Conservation (phyloP, 2,888 invertebrate species). For the Sphaerophoria rueppellii region DNA sequence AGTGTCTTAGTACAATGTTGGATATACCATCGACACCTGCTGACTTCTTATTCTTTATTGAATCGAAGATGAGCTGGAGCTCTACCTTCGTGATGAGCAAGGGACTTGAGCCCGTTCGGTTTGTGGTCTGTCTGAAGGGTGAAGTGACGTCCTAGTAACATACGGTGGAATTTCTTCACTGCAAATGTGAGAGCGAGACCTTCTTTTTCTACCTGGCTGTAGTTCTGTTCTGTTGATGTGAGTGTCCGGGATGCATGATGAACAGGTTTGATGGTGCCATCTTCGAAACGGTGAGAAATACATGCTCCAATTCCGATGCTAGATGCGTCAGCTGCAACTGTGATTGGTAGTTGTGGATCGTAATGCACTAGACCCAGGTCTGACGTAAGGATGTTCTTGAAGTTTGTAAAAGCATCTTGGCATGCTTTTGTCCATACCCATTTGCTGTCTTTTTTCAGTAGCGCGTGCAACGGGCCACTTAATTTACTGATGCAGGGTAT, state of each 20-base stretch:
- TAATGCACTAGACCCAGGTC: conserved; percentile 59
- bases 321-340: conserved; percentile 62
- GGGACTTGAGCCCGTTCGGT: too few relatives aligned
- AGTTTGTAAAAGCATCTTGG: conserved; percentile 2
- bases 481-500: conserved; percentile 1
- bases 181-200: conserved; percentile 77
- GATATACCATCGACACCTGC: too few relatives aligned
- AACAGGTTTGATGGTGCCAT: conserved; percentile 76
- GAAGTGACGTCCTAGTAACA: conserved; percentile 77
- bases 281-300: conserved; percentile 63
- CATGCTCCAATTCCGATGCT: conserved; percentile 52
- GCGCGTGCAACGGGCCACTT: conserved; percentile 10
- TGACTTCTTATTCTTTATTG: too few relatives aligned
- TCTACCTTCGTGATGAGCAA: too few relatives aligned
- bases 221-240: conserved; percentile 76
- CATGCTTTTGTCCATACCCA: conserved; percentile 8
- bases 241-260: conserved; percentile 76
- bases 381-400: conserved; percentile 33
- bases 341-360: conserved; percentile 59
- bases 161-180: conserved; percentile 77
- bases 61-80: too few relatives aligned
- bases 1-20: too few relatives aligned
- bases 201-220: conserved; percentile 78
- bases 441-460: conserved; percentile 20
- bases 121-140: conserved; percentile 76